phyloP scores from a whole-genome alignment of 2,888 invertebrate species.

The Protonemura montana region DNA sequence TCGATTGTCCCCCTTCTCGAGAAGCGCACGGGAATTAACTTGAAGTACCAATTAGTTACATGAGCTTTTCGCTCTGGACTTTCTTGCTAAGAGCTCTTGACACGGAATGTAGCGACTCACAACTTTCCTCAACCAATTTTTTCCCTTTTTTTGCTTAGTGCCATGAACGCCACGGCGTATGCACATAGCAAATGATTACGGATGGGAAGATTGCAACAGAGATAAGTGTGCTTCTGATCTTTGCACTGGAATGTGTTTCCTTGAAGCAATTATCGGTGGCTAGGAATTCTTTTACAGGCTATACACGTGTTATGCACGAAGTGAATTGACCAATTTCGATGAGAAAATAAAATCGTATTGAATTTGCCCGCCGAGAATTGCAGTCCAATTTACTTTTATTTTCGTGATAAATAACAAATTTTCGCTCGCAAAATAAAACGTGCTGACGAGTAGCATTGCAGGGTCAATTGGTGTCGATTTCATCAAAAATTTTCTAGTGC shows the following conservation, averaged over 20 bases:
- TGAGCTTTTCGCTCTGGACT: neutral
- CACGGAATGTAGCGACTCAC: neutral
- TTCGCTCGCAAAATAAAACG: no score
- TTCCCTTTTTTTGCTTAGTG: neutral
- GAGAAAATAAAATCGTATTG: neutral
- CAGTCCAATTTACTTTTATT: neutral
- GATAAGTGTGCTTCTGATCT: neutral
- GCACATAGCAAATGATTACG: neutral
- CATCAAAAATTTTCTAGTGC: no score
- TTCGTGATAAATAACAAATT: neutral
- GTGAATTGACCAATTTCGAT: neutral
- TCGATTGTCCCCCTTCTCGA: neutral
- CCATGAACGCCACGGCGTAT: neutral
- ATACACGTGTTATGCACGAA: neutral
- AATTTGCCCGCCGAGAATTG: neutral
- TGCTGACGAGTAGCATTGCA: no score
- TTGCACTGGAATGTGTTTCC: neutral
- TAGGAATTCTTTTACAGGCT: neutral
- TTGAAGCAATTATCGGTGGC: neutral
- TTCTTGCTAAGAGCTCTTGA: neutral
- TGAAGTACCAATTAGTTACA: conserved; percentile 7
- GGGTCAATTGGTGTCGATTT: no score
- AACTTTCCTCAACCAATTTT: neutral
- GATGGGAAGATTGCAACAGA: neutral
- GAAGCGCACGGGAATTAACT: neutral